A percentile compares a stretch with the other conserved stretches of the same genome.
phyloP scores from a whole-genome alignment of 2,888 invertebrate genomes.

The Gortyna flavago region DNA sequence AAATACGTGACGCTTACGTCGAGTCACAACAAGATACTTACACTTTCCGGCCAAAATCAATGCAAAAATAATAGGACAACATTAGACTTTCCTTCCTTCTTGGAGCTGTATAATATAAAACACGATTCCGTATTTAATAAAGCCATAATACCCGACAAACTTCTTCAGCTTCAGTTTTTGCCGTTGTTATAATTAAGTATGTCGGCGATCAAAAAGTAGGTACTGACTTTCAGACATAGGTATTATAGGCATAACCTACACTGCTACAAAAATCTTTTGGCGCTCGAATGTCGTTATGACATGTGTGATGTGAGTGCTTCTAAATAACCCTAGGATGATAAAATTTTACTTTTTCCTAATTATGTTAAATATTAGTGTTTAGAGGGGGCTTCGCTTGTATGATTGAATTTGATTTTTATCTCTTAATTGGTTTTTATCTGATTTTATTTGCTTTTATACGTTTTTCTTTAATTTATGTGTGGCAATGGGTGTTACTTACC shows the following conservation, averaged over 20 bases:
- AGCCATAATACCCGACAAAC: not conserved
- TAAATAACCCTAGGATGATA: too few species aligned
- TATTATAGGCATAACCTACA: too few species aligned
- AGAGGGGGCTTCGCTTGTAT: too few species aligned
- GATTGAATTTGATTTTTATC: too few species aligned
- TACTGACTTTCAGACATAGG: not conserved
- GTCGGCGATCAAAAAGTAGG: not conserved
- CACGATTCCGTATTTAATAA: not conserved
- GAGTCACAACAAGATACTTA: not conserved
- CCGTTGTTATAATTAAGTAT: not conserved
- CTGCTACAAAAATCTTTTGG: not conserved
- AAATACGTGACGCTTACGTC: not conserved
- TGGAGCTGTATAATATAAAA: not conserved
- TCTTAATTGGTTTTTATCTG: too few species aligned
- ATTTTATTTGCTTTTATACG: too few species aligned
- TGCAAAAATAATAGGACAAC: not conserved
- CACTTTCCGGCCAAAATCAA: slow-evolving; percentile 1
- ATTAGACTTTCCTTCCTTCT: slow-evolving; percentile 7
- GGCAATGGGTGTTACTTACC: too few species aligned
- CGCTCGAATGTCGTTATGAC: not conserved
- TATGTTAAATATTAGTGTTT: too few species aligned
- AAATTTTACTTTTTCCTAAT: too few species aligned
- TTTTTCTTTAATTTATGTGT: too few species aligned
- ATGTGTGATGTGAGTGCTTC: too few species aligned
- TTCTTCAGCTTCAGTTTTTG: not conserved